A percentile compares a stretch with the other conserved stretches of the same genome.
Conservation (phyloP, 1,140 invertebrate genomes). For the Periplaneta americana region DNA sequence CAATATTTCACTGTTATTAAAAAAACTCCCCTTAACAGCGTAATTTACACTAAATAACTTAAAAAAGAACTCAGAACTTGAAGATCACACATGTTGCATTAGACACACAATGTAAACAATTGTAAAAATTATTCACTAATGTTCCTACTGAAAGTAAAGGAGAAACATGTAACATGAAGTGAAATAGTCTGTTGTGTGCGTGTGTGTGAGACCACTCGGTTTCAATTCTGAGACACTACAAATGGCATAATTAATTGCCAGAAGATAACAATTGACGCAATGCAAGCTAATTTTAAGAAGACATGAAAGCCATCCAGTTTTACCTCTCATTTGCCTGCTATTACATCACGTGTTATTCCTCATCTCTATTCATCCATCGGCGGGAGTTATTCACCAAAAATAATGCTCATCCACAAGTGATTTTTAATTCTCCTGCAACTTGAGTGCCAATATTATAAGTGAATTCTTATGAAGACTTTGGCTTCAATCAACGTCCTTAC, state of each 20-base stretch:
- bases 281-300: neutral
- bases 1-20: no score
- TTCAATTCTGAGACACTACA: neutral
- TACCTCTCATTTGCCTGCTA: neutral
- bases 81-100: neutral
- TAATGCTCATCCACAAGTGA: neutral
- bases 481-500: neutral
- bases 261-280: neutral
- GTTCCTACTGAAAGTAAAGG: neutral
- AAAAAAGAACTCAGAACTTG: neutral
- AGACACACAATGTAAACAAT: neutral
- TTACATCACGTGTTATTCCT: neutral
- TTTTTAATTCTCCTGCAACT: neutral
- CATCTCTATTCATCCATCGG: neutral
- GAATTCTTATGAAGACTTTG: neutral
- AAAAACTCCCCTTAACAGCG: no score
- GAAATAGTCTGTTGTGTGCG: neutral
- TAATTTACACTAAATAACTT: no score
- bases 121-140: neutral
- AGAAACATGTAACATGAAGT: neutral
- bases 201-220: neutral
- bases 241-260: neutral
- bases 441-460: slow-evolving; percentile 4
- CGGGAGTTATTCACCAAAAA: neutral
- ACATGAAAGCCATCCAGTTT: neutral